A percentile compares a stretch with the other conserved stretches of the same genome.
These are phyloP conservation scores for Meteorus colon DNA, from an alignment of 2,888 invertebrate species.

Conservation along the genomic window DNA sequence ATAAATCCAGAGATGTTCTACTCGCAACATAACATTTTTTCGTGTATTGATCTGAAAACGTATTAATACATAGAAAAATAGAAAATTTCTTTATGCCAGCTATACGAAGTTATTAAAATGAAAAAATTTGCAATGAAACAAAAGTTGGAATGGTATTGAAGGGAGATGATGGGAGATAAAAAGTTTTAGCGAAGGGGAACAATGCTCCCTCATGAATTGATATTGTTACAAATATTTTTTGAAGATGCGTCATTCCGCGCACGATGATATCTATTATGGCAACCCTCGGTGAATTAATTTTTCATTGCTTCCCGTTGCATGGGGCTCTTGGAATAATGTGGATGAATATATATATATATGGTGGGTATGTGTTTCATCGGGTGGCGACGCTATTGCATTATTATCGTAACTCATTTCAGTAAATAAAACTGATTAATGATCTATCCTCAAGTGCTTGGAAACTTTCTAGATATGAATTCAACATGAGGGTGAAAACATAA, in stretches of 20 bases:
- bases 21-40: no score
- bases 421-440: slow-evolving; percentile 24
- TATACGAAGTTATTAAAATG: not conserved
- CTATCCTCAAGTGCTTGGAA: slow-evolving; percentile 5
- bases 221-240: slow-evolving; percentile 48
- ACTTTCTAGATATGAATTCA: not conserved
- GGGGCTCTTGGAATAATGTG: slow-evolving; percentile 3
- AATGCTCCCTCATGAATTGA: slow-evolving; percentile 29
- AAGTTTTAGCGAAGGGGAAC: slow-evolving; percentile 10
- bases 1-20: no score
- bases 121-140: not conserved
- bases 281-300: slow-evolving; percentile 30
- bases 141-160: not conserved
- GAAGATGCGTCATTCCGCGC: slow-evolving; percentile 52
- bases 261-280: slow-evolving; percentile 51
- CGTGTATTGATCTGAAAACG: no score
- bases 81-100: not conserved
- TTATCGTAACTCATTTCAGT: slow-evolving; percentile 24
- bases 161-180: not conserved
- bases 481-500: not conserved
- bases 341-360: not conserved
- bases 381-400: not conserved
- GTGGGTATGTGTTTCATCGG: not conserved
- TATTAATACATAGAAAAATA: no score
- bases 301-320: slow-evolving; percentile 16